These are phyloP conservation scores for Dryas iulia DNA, from an alignment of 1,140 invertebrate species.

Conservation along the genomic window DNA sequence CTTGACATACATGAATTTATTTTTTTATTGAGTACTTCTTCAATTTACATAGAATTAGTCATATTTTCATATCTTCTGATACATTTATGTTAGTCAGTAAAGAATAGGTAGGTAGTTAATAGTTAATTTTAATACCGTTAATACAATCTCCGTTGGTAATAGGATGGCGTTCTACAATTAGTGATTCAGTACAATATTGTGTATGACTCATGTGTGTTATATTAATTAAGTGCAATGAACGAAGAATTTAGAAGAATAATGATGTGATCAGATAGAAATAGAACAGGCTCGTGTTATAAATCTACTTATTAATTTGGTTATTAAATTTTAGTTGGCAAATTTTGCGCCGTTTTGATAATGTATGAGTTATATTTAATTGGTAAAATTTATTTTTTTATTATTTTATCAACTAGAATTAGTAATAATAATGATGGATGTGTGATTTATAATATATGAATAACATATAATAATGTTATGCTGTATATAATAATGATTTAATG, in stretches of 20 bases:
- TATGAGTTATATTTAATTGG: not conserved
- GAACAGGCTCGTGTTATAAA: slow-evolving; percentile 14
- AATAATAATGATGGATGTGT: too few relatives aligned
- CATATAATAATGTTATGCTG: too few relatives aligned
- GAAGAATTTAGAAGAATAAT: slow-evolving; percentile 47
- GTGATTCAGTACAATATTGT: slow-evolving; percentile 54
- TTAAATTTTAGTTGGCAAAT: not conserved
- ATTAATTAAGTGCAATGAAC: slow-evolving; percentile 43
- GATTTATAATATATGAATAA: too few relatives aligned
- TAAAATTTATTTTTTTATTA: not conserved
- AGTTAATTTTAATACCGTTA: slow-evolving; percentile 10
- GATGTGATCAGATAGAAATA: slow-evolving; percentile 55
- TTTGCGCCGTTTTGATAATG: not conserved
- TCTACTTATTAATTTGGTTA: not conserved
- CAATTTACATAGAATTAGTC: not conserved
- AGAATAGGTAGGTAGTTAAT: too few relatives aligned
- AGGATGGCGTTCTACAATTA: slow-evolving; percentile 46
- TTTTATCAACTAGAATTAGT: too few relatives aligned
- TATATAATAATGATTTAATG: too few relatives aligned
- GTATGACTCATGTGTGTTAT: slow-evolving; percentile 39
- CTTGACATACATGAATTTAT: too few relatives aligned
- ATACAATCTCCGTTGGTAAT: slow-evolving; percentile 24
- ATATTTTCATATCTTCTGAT: not conserved
- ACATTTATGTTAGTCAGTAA: not conserved
- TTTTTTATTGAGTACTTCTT: not conserved